phyloP scores from a whole-genome alignment of 2,113 vertebrate genomes.

The Microcebus ravelobensis region DNA sequence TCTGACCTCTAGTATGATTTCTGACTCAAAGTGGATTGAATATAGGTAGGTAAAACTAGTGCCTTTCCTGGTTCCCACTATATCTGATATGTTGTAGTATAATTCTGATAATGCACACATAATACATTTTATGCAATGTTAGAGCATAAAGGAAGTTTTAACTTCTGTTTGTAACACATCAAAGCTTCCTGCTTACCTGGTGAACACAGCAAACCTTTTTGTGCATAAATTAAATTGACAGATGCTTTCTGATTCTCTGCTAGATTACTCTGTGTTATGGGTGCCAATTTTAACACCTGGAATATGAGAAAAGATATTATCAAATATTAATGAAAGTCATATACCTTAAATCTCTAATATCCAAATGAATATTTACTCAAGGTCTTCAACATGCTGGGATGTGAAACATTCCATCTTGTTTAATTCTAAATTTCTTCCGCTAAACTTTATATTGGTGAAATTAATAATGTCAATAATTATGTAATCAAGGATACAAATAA shows the following conservation, averaged over 20 bases:
- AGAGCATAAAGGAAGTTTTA: neutral
- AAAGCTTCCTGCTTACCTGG: neutral
- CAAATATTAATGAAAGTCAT: conserved; percentile 49
- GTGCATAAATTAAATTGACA: conserved; percentile 16
- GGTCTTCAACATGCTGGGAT: neutral
- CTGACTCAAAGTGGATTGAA: neutral
- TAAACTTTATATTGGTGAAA: conserved; percentile 54
- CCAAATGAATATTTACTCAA: conserved; percentile 48
- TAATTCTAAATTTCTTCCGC: conserved; percentile 40
- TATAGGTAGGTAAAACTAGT: neutral
- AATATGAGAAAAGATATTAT: conserved; percentile 41
- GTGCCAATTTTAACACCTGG: conserved; percentile 25
- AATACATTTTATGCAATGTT: neutral
- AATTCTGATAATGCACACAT: neutral
- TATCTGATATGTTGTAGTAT: neutral
- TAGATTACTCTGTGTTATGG: neutral
- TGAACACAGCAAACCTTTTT: neutral
- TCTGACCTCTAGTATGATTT: neutral
- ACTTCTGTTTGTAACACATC: neutral
- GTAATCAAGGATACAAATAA: conserved; percentile 54
- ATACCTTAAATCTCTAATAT: conserved; percentile 17
- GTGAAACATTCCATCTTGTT: conserved; percentile 23
- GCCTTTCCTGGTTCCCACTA: neutral
- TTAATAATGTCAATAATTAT: conserved; percentile 63
- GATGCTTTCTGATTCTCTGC: neutral